Base-by-base conservation (phyloP, 2,797 vertebrate genomes). In the Protonibea diacanthus region DNA sequence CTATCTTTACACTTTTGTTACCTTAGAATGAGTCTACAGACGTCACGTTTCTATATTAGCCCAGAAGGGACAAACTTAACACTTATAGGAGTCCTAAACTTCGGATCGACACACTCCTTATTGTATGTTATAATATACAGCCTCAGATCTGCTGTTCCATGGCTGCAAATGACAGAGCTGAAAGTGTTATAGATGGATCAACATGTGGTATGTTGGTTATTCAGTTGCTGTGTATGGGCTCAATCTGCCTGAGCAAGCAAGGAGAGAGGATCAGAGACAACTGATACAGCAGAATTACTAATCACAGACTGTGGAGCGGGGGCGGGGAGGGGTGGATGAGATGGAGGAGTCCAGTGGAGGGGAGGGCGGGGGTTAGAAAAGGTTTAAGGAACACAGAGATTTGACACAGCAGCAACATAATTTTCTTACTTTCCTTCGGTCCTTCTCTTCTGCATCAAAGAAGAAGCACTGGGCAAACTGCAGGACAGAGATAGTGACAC, bases 391-490 rank as follows among this genome's bases (percentile, higher is more conserved):
- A 56, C 40, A 67, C 64, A 18, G 11, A 18, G 11, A 40, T 55
- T 42, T 44, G 48, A 40, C 13, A 5, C 2, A 38, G 72, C 33
- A 38, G 21, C 55, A 29, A 71, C 33, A 33, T 33, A 7, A 38
- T 38, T 38, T 38, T 38, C 89, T 80, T 82, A 93, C 92, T 81
- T 89, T 93, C 71, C 78, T 90, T 8, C 55, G 74, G 23, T 94
- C 91, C 47, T 86, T 83, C 80, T 93, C 87, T 57, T 91, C 91
- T 20, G 82, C 74, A 64, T 94, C 91, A 42, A 93, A 93, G 89
- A 95, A 94, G 87, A 94, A 94, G 82, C 93, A 95, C 88, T 93
- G 93, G 42, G 92, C 93, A 12, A 82, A 93, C 93, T 94, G 87
- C 3, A 25, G 58, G 67, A 57, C 56, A 77, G 11, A 73, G 52